Evolutionary conservation across 2,888 invertebrate genomes (phyloP), one percentile per base, ranked within the genome.

Genomic region (Hemistola chrysoprasaria): DNA sequence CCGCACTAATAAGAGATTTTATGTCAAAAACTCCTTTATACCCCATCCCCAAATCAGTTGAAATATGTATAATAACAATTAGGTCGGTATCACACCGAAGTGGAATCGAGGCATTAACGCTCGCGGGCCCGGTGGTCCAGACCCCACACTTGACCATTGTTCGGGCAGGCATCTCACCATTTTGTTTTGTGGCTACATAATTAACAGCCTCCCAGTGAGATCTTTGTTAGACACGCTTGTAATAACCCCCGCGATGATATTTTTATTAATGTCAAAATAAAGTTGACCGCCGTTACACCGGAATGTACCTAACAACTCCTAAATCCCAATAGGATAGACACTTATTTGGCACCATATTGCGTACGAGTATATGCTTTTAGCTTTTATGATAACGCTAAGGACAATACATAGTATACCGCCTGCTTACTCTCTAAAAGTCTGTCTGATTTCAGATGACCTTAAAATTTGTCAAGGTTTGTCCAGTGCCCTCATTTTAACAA

Each of bases 251-350:
- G 78, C 76, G 85, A 86, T 87, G 86, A 86, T 87, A 86, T 86
- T 87, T 87, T 86, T 87, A 87, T 86, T 87, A 86, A 85, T 86
- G 84, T 87, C 87, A 86, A 86, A 86, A 87, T 86, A 85, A 81
- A 81, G 60, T 71, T 63, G 70, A 62, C 60, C 50, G 38, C 59
- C 27, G 48, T 80, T 64, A 82, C 80, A 82, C 83, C 66, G 79
- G 37, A 34, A 36, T 39, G 71, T 60, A n/a, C n/a, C n/a, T n/a
- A 68, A 56, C 50, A 38, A 40, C 33, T 35, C 16, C 16, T 16
- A n/a, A n/a, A n/a, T n/a, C n/a, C n/a, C n/a, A n/a, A n/a, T n/a
- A n/a, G n/a, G n/a, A n/a, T n/a, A n/a, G n/a, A n/a, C n/a, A n/a
- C n/a, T n/a, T n/a, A n/a, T n/a, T n/a, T n/a, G n/a, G n/a, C n/a